These are phyloP conservation scores for Cottoperca gobio DNA, from an alignment of 2,797 vertebrate species.

Conservation along the genomic window DNA sequence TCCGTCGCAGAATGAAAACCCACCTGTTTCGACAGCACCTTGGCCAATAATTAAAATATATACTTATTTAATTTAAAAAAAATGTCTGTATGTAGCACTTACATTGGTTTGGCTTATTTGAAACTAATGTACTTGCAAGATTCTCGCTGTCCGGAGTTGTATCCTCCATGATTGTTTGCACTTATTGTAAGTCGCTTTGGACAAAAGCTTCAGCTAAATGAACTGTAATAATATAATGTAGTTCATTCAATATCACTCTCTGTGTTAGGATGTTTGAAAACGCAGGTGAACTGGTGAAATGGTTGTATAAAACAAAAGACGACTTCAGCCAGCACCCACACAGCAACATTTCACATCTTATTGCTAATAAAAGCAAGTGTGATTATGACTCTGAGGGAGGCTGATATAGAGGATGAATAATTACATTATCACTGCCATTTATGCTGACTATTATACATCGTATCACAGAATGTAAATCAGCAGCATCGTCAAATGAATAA, in stretches of 20 bases:
- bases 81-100: too few species aligned
- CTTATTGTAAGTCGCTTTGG: too few species aligned
- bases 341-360: not conserved
- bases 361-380: not conserved
- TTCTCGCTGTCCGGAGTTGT: too few species aligned
- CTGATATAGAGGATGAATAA: constrained; percentile 3
- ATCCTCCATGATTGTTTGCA: too few species aligned
- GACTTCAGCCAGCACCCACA: not conserved
- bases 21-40: too few species aligned
- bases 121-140: too few species aligned
- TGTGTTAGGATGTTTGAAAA: not conserved
- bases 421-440: constrained; percentile 9
- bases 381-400: not conserved
- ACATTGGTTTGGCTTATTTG: too few species aligned
- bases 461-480: constrained; percentile 23
- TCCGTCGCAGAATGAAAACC: too few species aligned
- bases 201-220: too few species aligned
- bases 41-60: too few species aligned
- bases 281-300: not conserved
- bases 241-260: not conserved
- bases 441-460: constrained; percentile 22
- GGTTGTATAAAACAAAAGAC: not conserved
- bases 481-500: constrained; percentile 51
- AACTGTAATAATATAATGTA: too few species aligned
- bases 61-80: too few species aligned